Evolutionary conservation across 2,113 vertebrate species (phyloP), one percentile per base, ranked within the genome.

Genomic region (Xiphophorus maculatus): DNA sequence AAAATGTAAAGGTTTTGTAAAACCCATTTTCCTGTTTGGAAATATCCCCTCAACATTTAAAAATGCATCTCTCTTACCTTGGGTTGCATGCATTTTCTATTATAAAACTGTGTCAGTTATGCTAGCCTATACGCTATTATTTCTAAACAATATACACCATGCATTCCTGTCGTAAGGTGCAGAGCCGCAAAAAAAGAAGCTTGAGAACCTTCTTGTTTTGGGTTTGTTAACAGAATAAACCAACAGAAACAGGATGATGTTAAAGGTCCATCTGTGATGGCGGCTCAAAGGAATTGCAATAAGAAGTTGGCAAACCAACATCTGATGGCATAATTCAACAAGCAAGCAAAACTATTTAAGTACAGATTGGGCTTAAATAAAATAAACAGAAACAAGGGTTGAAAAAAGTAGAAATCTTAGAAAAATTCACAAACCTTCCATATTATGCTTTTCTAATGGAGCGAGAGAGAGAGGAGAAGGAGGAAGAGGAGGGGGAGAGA

Each of bases 371-470:
- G 79, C 81, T 85, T 84, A 44, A 70, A 88, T 48, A 81, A 79
- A 51, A 85, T 62, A 22, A 83, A 75, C 64, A 63, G 62, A 62
- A 74, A 76, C 30, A 85, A 30, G 54, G 75, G 40, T 37, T 17
- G 28, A 33, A 73, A 83, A 83, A 76, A 80, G 83, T 81, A 91
- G 79, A 91, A 94, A 93, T 89, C 89, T 91, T 89, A 94, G 91
- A 84, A 90, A 86, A 91, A 93, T 89, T 89, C 92, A 95, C 95
- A 94, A 95, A 95, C 95, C 95, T 95, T 95, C 95, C 95, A 95
- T 94, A 95, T 95, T 93, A 95, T 94, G 95, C 94, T 95, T 95
- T 95, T 95, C 95, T 95, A 95, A 95, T 93, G 93, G 91, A 94
- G 92, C 87, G 48, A 93, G 89, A 93, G 90, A 83, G 28, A 29